These are phyloP conservation scores for Reticulitermes lucifugus DNA, from an alignment of 2,888 invertebrate genomes.

Conservation along the genomic window DNA sequence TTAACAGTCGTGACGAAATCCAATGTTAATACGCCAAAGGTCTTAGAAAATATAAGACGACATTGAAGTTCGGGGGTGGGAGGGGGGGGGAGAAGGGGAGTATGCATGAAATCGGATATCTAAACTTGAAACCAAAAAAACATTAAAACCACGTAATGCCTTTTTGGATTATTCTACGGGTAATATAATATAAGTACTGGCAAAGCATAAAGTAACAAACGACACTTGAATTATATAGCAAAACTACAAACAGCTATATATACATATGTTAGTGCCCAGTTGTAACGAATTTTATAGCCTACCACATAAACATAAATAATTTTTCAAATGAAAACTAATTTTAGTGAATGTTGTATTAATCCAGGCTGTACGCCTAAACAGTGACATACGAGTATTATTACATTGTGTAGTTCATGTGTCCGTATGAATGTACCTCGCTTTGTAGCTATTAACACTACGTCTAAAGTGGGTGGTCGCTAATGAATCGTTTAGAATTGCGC, in stretches of 20 bases:
- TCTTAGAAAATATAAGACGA: not conserved
- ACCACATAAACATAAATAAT: slow-evolving; percentile 29
- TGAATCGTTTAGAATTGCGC: too few relatives aligned
- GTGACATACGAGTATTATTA: not conserved
- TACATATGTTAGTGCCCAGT: slow-evolving; percentile 1
- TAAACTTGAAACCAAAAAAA: not conserved
- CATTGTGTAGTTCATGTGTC: not conserved
- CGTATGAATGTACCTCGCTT: not conserved
- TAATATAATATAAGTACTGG: not conserved
- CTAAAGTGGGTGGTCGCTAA: too few relatives aligned
- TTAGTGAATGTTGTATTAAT: not conserved
- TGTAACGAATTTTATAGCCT: slow-evolving; percentile 29
- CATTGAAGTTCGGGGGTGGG: not conserved
- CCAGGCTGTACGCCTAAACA: not conserved
- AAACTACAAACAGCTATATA: slow-evolving; percentile 10
- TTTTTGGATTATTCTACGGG: not conserved
- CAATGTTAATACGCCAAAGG: not conserved
- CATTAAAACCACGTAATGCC: not conserved
- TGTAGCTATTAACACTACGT: too few relatives aligned
- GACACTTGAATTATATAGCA: slow-evolving; percentile 2
- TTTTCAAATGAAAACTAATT: slow-evolving; percentile 19
- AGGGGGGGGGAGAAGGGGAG: not conserved
- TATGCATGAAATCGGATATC: not conserved
- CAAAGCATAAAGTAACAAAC: not conserved
- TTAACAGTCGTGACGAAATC: not conserved